Evolutionary conservation across 2,797 vertebrate species (phyloP).

Genomic region (Orestias chungarensis): DNA sequence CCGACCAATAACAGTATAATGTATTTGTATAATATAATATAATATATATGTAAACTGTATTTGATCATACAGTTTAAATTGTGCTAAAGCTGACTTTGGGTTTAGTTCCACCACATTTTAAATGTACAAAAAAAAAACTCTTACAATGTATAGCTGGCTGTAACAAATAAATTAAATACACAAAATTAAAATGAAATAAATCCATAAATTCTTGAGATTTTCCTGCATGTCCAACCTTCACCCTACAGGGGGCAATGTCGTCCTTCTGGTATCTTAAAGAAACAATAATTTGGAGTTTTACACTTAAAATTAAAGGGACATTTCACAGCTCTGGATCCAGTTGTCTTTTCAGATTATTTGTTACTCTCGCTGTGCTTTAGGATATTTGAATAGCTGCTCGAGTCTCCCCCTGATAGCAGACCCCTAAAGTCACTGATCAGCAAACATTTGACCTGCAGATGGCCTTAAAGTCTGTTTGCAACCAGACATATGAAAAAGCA

Average conservation of each 20-base stretch:
- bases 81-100: not conserved
- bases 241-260: conserved; percentile 7
- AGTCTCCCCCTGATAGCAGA: not conserved
- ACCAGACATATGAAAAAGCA: not conserved
- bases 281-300: not conserved
- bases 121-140: not conserved
- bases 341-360: not conserved
- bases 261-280: not conserved
- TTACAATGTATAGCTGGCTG: not conserved
- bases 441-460: conserved; percentile 1
- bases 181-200: not conserved
- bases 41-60: not conserved
- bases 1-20: not conserved
- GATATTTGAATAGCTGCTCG: not conserved
- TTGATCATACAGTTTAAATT: too few relatives aligned
- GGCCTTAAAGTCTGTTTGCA: not conserved
- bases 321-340: not conserved
- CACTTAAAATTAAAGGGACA: not conserved
- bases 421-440: not conserved
- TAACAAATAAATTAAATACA: not conserved
- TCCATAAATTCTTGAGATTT: not conserved
- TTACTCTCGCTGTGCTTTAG: too few relatives aligned
- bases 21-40: too few relatives aligned
- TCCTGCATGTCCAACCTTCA: not conserved
- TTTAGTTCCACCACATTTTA: not conserved